These are phyloP conservation scores for Slavum lentiscoides DNA, from an alignment of 2,888 invertebrate species.

Conservation along the genomic window DNA sequence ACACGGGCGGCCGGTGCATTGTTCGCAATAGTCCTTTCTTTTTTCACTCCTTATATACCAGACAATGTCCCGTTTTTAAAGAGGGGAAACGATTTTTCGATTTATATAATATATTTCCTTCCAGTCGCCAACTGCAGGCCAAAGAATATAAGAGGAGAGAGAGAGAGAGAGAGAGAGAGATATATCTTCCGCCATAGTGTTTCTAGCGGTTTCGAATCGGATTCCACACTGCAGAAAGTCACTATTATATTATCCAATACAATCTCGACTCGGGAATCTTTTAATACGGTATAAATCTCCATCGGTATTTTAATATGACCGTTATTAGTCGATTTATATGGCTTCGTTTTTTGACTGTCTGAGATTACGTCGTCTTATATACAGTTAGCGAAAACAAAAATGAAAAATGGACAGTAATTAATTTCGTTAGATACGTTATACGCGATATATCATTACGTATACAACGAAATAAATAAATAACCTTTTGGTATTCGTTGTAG, in stretches of 20 bases:
- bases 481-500: too few relatives aligned
- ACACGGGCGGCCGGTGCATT: background rate
- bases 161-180: background rate
- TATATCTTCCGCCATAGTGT: slow-evolving; percentile 12
- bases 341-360: too few relatives aligned
- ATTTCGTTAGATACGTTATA: too few relatives aligned
- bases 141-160: background rate
- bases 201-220: slow-evolving; percentile 11
- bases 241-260: background rate
- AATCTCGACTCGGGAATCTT: slow-evolving; percentile 9
- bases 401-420: too few relatives aligned
- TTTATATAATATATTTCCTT: slow-evolving; percentile 28
- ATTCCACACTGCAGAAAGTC: background rate
- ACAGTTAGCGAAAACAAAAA: too few relatives aligned
- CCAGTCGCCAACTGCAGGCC: background rate
- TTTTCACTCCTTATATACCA: too few relatives aligned
- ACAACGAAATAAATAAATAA: too few relatives aligned
- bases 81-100: slow-evolving; percentile 12
- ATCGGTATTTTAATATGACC: slow-evolving; percentile 25
- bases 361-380: too few relatives aligned
- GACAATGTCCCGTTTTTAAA: background rate
- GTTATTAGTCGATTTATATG: background rate
- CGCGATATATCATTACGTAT: too few relatives aligned
- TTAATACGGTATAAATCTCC: background rate
- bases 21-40: background rate